These are phyloP conservation scores for Thymelicus lineola DNA, from an alignment of 2,888 invertebrate genomes.

Conservation along the genomic window DNA sequence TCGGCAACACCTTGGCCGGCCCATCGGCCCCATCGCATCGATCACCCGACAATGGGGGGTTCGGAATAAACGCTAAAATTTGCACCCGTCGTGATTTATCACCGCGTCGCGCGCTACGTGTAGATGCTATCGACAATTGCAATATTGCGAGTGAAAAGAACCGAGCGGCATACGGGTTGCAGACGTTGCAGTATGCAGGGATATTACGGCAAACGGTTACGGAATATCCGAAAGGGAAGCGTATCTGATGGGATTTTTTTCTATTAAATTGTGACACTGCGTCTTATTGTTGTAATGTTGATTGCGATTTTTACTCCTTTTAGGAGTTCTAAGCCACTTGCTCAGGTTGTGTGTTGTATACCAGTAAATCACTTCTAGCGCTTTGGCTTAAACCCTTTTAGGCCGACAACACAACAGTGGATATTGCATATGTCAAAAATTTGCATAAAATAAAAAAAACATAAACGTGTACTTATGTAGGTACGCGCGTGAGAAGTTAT, in stretches of 20 bases:
- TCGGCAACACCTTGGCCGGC: slow-evolving; percentile 23
- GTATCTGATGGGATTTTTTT: background rate
- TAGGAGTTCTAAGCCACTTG: too few relatives aligned
- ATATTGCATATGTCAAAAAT: too few relatives aligned
- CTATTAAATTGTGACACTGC: too few relatives aligned
- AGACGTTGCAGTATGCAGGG: background rate
- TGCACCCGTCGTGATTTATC: slow-evolving; percentile 68
- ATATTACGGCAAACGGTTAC: background rate
- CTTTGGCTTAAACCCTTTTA: too few relatives aligned
- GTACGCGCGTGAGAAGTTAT: too few relatives aligned
- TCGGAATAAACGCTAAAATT: slow-evolving; percentile 48
- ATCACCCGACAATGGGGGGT: slow-evolving; percentile 33
- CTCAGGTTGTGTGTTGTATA: too few relatives aligned
- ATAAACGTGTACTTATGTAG: too few relatives aligned
- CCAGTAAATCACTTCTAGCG: too few relatives aligned
- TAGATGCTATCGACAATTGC: slow-evolving; percentile 43
- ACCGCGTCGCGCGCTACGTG: slow-evolving; percentile 39
- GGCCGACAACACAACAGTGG: too few relatives aligned
- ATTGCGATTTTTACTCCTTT: too few relatives aligned
- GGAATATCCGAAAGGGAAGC: slow-evolving; percentile 7
- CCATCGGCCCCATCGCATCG: slow-evolving; percentile 30
- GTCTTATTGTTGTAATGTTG: too few relatives aligned
- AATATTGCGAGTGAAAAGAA: slow-evolving; percentile 39
- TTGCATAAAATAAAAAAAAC: too few relatives aligned
- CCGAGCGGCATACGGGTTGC: slow-evolving; percentile 13